Evolutionary conservation across 2,888 invertebrate genomes (phyloP), one percentile per base, ranked within the genome.

Genomic region (Acrobasis repandana): DNA sequence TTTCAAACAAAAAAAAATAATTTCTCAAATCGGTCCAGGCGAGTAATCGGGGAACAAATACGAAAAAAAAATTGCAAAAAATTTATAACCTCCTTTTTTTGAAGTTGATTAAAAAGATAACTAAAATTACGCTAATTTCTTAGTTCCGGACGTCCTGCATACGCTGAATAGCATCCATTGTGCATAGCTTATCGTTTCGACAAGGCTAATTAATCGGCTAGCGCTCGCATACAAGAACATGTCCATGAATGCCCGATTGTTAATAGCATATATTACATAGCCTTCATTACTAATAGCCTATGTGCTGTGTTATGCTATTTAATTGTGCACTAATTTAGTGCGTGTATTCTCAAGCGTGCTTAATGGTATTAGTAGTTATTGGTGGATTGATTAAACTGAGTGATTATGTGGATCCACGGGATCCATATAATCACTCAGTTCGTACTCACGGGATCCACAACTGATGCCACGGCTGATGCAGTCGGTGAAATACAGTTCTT

Each of bases 141-240:
- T n/a, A n/a, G 52, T 10, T 52, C 36, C 16, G 52, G 34, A 36
- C 11, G n/a, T 36, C 34, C 34, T 1, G 52, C 20, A 28, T 47
- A 18, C 36, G 33, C 52, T 52, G 52, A 54, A 59, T 51, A 20
- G 52, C 33, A 15, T 48, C 73, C 65, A 74, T 73, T 74, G 71
- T 74, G 56, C 68, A 70, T 70, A 65, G 76, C 82, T 81, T 82
- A 79, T 72, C 77, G 77, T 81, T 79, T 71, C 76, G 76, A 85
- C 84, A 79, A 69, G 77, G 75, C 76, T 81, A 80, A 85, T 86
- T 86, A 85, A 85, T 85, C 76, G 75, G 74, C 68, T 71, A 66
- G 70, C 73, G 70, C 67, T 72, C 71, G 65, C 68, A 60, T 60
- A 52, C 57, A 58, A 48, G 52, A 46, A 28, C 60, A 60, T 47